Evolutionary conservation across 2,113 vertebrate species (phyloP).

Genomic region (Pyxicephalus adspersus): DNA sequence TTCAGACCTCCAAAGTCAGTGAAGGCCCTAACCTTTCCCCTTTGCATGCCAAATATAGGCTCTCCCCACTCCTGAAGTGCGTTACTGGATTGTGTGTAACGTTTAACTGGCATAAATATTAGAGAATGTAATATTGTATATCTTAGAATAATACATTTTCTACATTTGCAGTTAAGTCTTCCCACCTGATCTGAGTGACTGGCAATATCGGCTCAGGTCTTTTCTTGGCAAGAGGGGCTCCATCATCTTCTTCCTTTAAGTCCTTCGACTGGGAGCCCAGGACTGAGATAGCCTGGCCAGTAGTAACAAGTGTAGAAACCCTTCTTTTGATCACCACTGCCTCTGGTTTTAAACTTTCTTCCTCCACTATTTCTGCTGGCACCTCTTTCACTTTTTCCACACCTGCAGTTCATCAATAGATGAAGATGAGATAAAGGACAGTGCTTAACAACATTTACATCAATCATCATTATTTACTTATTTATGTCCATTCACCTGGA

Average conservation of each 20-base stretch:
- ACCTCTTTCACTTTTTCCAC: conserved; percentile 81
- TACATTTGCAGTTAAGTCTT: not conserved
- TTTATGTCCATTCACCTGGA: conserved; percentile 72
- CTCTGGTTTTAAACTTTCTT: conserved; percentile 67
- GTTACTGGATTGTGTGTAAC: too few relatives aligned
- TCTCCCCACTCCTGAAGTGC: too few relatives aligned
- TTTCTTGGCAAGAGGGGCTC: conserved; percentile 75
- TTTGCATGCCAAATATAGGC: too few relatives aligned
- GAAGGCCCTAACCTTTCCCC: too few relatives aligned
- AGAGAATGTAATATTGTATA: too few relatives aligned
- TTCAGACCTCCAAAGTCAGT: too few relatives aligned
- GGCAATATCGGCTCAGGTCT: conserved; percentile 89
- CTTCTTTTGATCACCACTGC: conserved; percentile 84
- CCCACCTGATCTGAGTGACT: conserved; percentile 81
- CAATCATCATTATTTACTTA: not conserved
- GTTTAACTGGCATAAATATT: too few relatives aligned
- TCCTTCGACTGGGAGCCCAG: conserved; percentile 76
- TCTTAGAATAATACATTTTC: too few relatives aligned
- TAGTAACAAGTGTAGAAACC: conserved; percentile 64
- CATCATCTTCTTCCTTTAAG: conserved; percentile 60
- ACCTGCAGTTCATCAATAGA: conserved; percentile 70
- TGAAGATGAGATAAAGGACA: not conserved
- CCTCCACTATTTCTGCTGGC: conserved; percentile 67
- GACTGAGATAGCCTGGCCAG: conserved; percentile 90
- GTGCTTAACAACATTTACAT: too few relatives aligned